Base-by-base conservation (phyloP, 2,797 vertebrate species). In the Lacerta viridis region DNA sequence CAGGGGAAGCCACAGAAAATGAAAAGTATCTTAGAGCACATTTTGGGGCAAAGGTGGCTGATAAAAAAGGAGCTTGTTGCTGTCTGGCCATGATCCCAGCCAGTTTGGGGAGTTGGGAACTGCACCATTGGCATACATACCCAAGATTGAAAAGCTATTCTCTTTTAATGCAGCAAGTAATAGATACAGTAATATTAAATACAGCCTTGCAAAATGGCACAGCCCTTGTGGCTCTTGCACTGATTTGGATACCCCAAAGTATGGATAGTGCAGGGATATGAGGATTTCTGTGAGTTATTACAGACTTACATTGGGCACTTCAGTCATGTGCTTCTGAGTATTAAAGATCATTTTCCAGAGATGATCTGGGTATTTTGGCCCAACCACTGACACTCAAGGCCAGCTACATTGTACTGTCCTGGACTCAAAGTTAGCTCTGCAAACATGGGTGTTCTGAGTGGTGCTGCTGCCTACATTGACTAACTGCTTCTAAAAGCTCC, bases 401-500 rank as follows among this genome's bases (percentile, higher is more conserved):
- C 77, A 7, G 29, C 20, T 55, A 11, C 13, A 9, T 61, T 71
- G 64, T 25, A 36, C 50, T 46, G 7, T 29, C 2, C 8, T 46
- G 39, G 75, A 33, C 7, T 18, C 72, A 20, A 7, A 55, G 15
- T 27, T 83, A 33, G 74, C 43, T 86, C 50, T 66, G 29, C n/a
- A 79, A 41, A 71, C 4, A 36, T n/a, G 23, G 20, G 7, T 69
- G 41, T 27, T 33, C 69, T 10, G 84, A 59, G 18, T 25, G 36
- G 78, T 64, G 76, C 41, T 68, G 74, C 76, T 64, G 43, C 81
- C 29, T 43, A 18, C 50, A 33, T 29, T 75, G 83, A 81, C 85
- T 61, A 13, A 13, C 41, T 64, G 74, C 39, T 46, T 74, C 90
- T 69, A 88, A 90, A 91, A 79, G 85, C 15, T 33, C 83, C 66